A percentile compares a stretch with the other conserved stretches of the same genome.
phyloP scores from a whole-genome alignment of 64 coral and sea anemone species.

The Dendrophyllia cribrosa region DNA sequence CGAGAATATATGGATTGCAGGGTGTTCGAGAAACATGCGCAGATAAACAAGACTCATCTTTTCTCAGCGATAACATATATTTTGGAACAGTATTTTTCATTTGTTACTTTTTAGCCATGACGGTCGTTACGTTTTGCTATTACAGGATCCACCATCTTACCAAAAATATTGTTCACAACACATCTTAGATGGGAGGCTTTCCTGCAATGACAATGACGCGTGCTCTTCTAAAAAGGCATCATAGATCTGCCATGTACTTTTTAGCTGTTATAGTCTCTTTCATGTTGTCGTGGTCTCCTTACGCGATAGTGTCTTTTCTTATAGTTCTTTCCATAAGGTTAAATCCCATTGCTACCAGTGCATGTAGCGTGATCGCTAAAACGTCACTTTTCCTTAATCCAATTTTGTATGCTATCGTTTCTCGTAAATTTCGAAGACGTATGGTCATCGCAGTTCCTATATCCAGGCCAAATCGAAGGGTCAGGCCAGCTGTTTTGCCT shows the following conservation, averaged over 20 bases:
- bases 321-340: neutral
- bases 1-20: slow-evolving; percentile 24
- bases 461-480: neutral
- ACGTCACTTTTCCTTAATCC: neutral
- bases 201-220: neutral
- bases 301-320: neutral
- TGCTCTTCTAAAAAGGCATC: slow-evolving; percentile 9
- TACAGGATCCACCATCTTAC: slow-evolving; percentile 44
- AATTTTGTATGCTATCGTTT: slow-evolving; percentile 16
- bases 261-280: slow-evolving; percentile 12
- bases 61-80: slow-evolving; percentile 13
- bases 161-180: neutral
- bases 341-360: neutral
- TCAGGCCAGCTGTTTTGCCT: neutral
- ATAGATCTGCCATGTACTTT: slow-evolving; percentile 6
- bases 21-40: slow-evolving; percentile 16
- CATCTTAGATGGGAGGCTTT: neutral
- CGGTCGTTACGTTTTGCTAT: slow-evolving; percentile 26
- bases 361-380: neutral
- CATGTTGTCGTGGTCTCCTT: slow-evolving; percentile 14
- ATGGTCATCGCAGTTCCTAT: neutral
- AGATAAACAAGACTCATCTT: neutral
- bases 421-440: slow-evolving; percentile 1
- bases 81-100: slow-evolving; percentile 33
- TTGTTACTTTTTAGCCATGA: neutral